These are phyloP conservation scores for Sialis lutaria DNA, from an alignment of 2,888 invertebrate species.

Conservation along the genomic window DNA sequence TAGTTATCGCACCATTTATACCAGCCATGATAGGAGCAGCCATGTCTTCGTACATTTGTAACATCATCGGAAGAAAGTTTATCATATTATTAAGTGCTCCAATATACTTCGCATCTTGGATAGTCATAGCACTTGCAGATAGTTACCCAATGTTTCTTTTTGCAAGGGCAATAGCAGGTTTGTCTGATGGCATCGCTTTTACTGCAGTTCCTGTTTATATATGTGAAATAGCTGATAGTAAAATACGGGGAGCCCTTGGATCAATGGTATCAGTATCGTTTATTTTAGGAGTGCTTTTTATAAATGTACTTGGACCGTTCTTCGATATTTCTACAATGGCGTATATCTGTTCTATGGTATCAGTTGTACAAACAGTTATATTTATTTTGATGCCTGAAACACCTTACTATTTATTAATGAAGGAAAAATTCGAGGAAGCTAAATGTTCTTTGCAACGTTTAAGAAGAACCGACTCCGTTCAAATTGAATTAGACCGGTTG, in stretches of 20 bases:
- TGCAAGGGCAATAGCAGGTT: conserved; percentile 14
- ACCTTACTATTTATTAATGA: conserved; percentile 10
- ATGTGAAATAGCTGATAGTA: conserved; percentile 11
- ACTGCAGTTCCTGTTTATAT: conserved; percentile 11
- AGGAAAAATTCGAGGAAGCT: neutral
- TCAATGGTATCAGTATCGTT: conserved; percentile 9
- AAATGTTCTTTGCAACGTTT: conserved; percentile 2
- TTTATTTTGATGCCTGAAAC: conserved; percentile 11
- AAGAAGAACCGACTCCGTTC: conserved; percentile 14
- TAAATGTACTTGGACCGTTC: conserved; percentile 10
- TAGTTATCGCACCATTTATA: conserved; percentile 44
- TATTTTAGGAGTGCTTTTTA: conserved; percentile 4
- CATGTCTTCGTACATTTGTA: conserved; percentile 42
- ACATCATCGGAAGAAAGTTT: conserved; percentile 47
- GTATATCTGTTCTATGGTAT: conserved; percentile 7
- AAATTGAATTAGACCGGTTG: conserved; percentile 2
- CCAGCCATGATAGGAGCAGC: conserved; percentile 44
- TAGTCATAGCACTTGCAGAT: conserved; percentile 39
- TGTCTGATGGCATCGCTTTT: conserved; percentile 9
- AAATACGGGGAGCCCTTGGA: conserved; percentile 10
- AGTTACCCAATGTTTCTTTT: conserved; percentile 37
- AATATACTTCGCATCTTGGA: conserved; percentile 44
- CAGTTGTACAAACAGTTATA: conserved; percentile 9
- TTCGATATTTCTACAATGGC: conserved; percentile 7
- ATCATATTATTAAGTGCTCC: conserved; percentile 41